Evolutionary conservation across 2,797 vertebrate genomes (phyloP).

Genomic region (Eulemur coronatus): DNA sequence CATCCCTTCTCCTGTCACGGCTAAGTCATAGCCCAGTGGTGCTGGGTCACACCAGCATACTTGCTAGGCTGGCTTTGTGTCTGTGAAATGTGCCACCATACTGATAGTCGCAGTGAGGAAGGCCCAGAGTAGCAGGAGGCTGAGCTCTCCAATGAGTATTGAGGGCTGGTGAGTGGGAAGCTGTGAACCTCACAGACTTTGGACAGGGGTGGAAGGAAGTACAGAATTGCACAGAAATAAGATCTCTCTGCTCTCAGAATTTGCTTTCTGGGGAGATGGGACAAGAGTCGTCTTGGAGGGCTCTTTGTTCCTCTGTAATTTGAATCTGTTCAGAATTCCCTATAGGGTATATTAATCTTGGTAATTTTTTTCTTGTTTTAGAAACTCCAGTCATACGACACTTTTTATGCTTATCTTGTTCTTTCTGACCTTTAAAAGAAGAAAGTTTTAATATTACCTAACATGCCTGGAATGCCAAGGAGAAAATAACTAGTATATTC

Average conservation of each 20-base stretch:
- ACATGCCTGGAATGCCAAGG: background rate
- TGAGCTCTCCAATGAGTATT: background rate
- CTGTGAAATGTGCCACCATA: background rate
- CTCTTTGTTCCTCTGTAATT: background rate
- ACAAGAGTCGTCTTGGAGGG: background rate
- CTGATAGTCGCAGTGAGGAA: background rate
- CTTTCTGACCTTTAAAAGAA: slow-evolving; percentile 34
- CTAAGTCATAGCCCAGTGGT: background rate
- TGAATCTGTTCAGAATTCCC: slow-evolving; percentile 15
- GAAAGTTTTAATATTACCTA: background rate
- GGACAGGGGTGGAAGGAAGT: too few relatives aligned
- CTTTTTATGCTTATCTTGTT: slow-evolving; percentile 11
- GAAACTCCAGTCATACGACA: background rate
- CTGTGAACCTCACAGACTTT: background rate
- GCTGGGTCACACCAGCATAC: background rate
- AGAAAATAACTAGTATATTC: background rate
- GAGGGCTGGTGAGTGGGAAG: background rate
- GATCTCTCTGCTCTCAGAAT: background rate
- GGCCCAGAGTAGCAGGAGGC: background rate
- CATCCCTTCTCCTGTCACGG: background rate
- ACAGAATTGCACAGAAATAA: background rate
- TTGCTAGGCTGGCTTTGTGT: background rate
- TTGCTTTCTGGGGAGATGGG: slow-evolving; percentile 29
- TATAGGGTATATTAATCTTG: background rate
- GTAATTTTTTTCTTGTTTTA: background rate